A percentile compares a stretch with the other conserved stretches of the same genome.
Conservation (phyloP, 2,113 vertebrate genomes). For the Pipa parva region DNA sequence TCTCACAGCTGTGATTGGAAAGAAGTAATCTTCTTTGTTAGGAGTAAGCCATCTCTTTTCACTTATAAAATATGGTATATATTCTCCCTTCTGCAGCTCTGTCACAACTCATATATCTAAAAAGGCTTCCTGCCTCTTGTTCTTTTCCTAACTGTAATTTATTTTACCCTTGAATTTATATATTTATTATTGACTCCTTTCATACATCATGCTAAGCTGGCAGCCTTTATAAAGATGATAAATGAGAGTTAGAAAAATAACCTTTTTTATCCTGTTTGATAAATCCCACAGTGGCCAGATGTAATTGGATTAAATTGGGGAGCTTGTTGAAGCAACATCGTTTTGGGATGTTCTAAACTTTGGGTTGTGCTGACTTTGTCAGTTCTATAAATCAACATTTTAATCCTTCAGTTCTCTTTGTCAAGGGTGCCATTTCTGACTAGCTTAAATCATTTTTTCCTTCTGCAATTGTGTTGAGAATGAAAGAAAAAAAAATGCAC, state of each 20-base stretch:
- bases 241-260: conserved; percentile 22
- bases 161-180: conserved; percentile 19
- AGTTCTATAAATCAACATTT: conserved; percentile 31
- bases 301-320: conserved; percentile 41
- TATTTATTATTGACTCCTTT: conserved; percentile 34
- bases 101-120: too few relatives aligned
- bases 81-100: too few relatives aligned
- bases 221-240: conserved; percentile 31
- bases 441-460: not conserved
- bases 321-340: conserved; percentile 28
- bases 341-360: not conserved
- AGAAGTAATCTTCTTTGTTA: too few relatives aligned
- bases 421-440: conserved; percentile 18
- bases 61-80: too few relatives aligned
- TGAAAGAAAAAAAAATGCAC: not conserved
- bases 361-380: conserved; percentile 13
- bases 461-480: not conserved
- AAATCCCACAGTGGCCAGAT: conserved; percentile 25
- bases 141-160: conserved; percentile 25
- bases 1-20: not conserved
- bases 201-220: conserved; percentile 27
- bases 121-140: conserved; percentile 20
- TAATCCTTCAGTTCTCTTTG: conserved; percentile 9
- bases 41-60: too few relatives aligned
- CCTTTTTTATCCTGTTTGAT: conserved; percentile 27